Base-by-base conservation (phyloP, 2,888 invertebrate genomes). In the Phoenoteleia sp. region DNA sequence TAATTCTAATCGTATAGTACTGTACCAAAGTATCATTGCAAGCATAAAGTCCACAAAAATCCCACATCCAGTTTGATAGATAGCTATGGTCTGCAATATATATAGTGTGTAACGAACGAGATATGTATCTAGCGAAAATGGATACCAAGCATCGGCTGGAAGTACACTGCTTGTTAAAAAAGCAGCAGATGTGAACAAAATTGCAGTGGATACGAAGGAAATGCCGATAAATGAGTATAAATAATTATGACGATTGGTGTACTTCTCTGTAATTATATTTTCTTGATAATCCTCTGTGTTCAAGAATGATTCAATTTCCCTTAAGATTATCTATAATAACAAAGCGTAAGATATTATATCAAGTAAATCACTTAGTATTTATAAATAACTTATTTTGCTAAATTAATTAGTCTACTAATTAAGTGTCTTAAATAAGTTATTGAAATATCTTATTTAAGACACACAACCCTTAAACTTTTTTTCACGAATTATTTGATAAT, bases 141-240 rank as follows among this genome's bases (percentile, higher is more conserved):
- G 93, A 85, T 92, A 93, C 82, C 89, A 88, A 0, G 90, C 86
- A 19, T 90, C 87, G 0, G 88, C 88, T 4, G 93, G 93, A 9
- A 93, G 87, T 1, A 84, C 27, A 39, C 89, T 88, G 1, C 80
- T 62, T n/a, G 86, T 87, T 0, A 91, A 67, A 17, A 92, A 4
- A 0, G 93, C 92, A 1, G 88, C 88, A 9, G 67, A 88, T 4
- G 74, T 81, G 54, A 92, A 90, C 6, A 89, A 77, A 0, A 86
- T 60, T 0, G 84, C 86, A 1, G 90, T 85, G 6, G 85, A 76
- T 4, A 90, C 27, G 62, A 90, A 91, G n/a, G 87, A 88, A 27
- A 86, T 39, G 6, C 82, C 85, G 9, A 90, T 83, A 33, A 81
- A 71, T 6, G 84, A 21, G 7, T 92, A 89, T 19, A 89, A 79